phyloP scores from a whole-genome alignment of 2,888 invertebrate species.

The Deroplatys truncata region DNA sequence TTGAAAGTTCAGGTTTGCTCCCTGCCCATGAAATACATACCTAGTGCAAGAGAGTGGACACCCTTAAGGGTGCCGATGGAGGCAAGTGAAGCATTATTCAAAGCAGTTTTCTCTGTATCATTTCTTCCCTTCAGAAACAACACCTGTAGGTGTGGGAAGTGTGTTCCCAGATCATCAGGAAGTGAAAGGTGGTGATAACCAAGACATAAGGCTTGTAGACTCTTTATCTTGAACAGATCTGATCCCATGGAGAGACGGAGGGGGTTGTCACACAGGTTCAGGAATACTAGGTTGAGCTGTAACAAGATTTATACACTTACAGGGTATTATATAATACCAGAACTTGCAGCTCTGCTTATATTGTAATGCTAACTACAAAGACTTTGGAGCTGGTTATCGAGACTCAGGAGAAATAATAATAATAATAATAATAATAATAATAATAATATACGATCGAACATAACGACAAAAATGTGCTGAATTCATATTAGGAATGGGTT shows the following conservation, averaged over 20 bases:
- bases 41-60: background rate
- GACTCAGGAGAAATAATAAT: no score
- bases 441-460: no score
- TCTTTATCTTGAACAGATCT: background rate
- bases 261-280: slow-evolving; percentile 24
- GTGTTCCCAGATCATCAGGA: background rate
- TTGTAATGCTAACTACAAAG: no score
- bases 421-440: no score
- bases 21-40: background rate
- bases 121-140: background rate
- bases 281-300: slow-evolving; percentile 11
- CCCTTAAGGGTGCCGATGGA: background rate
- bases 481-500: no score
- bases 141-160: background rate
- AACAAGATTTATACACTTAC: background rate
- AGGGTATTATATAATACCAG: background rate
- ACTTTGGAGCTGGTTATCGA: no score
- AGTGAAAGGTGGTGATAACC: background rate
- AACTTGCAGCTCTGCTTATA: no score
- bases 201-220: slow-evolving; percentile 10
- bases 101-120: background rate
- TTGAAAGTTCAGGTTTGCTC: no score
- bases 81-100: background rate
- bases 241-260: background rate
- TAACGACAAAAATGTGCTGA: no score